Evolutionary conservation across 2,797 vertebrate genomes (phyloP), one percentile per base, ranked within the genome.

Genomic region (Alauda arvensis): DNA sequence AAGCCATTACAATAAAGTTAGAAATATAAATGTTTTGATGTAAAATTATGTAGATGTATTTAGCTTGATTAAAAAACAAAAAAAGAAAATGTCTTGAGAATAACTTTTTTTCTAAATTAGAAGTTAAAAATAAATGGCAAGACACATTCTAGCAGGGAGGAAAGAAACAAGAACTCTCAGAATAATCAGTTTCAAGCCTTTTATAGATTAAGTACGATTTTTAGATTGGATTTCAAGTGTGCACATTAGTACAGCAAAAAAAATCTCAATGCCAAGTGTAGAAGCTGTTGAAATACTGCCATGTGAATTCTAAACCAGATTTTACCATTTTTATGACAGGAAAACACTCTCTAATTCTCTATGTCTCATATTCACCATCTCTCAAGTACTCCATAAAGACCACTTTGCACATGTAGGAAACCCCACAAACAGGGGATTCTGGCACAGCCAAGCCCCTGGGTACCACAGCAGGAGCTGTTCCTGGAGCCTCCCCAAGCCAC

Each of bases 151-250:
- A 40, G 21, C n/a, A 81, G 19, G 37, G 17, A 82, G 34, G 18
- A 79, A 76, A 65, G 40, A 85, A 71, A 78, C 23, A 78, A 52
- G 52, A 72, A 75, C 65, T 78, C 70, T 71, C 61, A 60, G 34
- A 92, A 81, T 25, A 81, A 89, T 69, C 21, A 85, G 34, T 19
- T 69, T 72, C 33, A 84, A 68, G 55, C 10, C 75, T 89, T 78
- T 84, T 79, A 52, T 6, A 78, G 39, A 45, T 74, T 70, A 72
- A 42, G 21, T 52, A 63, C 9, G 39, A 70, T 82, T 87, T 68
- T 84, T 61, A 31, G 62, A 45, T 16, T 46, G 14, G 24, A 63
- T 85, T 83, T 76, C 25, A 86, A 81, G 33, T 18, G 29, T 52
- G 74, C 70, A 59, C 37, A 45, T 66, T 15, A 61, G 26, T 37